Percentiles rank a stretch among this genome's conserved stretches.
These are phyloP conservation scores for Lottia scabra DNA, from an alignment of 2,888 invertebrate species.

Conservation along the genomic window DNA sequence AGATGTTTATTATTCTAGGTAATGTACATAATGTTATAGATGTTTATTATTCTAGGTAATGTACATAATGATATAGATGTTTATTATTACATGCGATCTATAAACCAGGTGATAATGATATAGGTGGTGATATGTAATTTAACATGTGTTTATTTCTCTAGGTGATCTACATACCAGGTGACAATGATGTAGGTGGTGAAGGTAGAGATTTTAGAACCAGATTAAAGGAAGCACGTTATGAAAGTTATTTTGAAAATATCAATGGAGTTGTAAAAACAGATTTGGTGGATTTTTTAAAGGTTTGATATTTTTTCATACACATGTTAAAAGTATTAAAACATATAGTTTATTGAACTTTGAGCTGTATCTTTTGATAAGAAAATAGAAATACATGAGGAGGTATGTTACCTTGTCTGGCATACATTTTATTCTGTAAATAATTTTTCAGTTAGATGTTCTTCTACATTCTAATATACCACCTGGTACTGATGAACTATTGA, in stretches of 20 bases:
- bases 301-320: conserved; percentile 32
- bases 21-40: not conserved
- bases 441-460: conserved; percentile 45
- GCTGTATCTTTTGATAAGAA: too few relatives aligned
- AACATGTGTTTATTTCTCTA: conserved; percentile 33
- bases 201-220: conserved; percentile 65
- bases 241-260: conserved; percentile 80
- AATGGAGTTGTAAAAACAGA: conserved; percentile 71
- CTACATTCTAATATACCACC: conserved; percentile 27
- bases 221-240: conserved; percentile 81
- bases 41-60: not conserved
- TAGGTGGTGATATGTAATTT: not conserved
- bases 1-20: not conserved
- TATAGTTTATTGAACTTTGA: too few relatives aligned
- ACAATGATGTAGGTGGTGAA: conserved; percentile 98
- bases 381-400: too few relatives aligned
- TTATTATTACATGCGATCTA: too few relatives aligned
- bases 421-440: too few relatives aligned
- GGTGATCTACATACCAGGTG: conserved; percentile 87
- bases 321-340: too few relatives aligned
- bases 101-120: not conserved
- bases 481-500: conserved; percentile 37
- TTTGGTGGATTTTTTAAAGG: conserved; percentile 70
- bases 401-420: too few relatives aligned
- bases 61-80: too few relatives aligned